Evolutionary conservation across 1,140 invertebrate species (phyloP), one percentile per base, ranked within the genome.

Genomic region (Heliconius nattereri): DNA sequence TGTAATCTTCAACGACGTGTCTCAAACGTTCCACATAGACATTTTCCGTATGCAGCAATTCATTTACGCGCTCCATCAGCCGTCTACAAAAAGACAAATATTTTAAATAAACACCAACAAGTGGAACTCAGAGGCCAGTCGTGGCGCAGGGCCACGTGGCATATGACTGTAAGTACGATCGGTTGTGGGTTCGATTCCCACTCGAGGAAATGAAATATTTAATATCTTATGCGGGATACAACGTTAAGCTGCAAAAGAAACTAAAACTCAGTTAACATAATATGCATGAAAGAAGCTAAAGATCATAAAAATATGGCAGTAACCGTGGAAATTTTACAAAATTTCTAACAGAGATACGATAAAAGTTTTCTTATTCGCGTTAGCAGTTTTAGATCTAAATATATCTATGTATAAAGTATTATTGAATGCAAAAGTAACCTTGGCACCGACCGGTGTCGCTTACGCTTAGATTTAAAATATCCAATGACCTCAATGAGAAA

Each of bases 1-100:
- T 92, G 83, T 95, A 95, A 85, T 95, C 92, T 75, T 91, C 90
- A 5, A 95, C 91, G 54, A 95, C 91, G 80, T 94, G 93, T 83
- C 90, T 86, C 78, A 95, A 82, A 35, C 91, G 86, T 72, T 93
- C 92, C 74, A 93, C 92, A 76, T 95, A 95, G 32, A 94, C 90
- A n/a, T 87, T 91, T 84, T 95, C 94, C 26, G 94, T 94, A 80
- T 94, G 91, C 32, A 95, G 81, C 75, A 95, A 83, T 81, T 95
- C 94, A 81, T 94, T 93, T 66, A 94, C 90, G 57, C 92, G 87
- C 84, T 95, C 94, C 45, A 89, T 92, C 82, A 95, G 75, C 74
- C 91, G 90, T 85, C 94, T 95, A 91, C 75, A 84, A 87, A 83
- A 77, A 81, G 2, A 29, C 45, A 37, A 40, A 75, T 35, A 23